Evolutionary conservation across 2,888 invertebrate species (phyloP).

Genomic region (Hirtodrosophila trivittata): DNA sequence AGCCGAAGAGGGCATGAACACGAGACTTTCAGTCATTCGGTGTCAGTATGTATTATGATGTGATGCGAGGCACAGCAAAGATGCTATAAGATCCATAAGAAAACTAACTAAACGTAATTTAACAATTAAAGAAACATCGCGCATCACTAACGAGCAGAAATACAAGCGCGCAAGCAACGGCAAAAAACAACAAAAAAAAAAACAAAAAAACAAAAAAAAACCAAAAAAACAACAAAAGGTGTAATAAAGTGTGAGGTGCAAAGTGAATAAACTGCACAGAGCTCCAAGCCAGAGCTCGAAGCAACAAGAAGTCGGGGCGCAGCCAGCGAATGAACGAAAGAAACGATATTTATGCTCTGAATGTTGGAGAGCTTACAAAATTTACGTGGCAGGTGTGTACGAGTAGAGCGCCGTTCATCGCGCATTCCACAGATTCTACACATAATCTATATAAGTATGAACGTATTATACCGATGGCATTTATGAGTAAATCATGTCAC

Average conservation of each 20-base stretch:
- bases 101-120: slow-evolving; percentile 44
- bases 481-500: slow-evolving; percentile 31
- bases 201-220: slow-evolving; percentile 4
- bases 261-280: slow-evolving; percentile 50
- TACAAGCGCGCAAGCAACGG: slow-evolving; percentile 8
- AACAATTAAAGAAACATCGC: slow-evolving; percentile 33
- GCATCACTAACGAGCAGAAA: slow-evolving; percentile 4
- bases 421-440: slow-evolving; percentile 65
- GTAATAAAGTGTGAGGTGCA: slow-evolving; percentile 44
- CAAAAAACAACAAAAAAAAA: slow-evolving; percentile 7
- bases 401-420: slow-evolving; percentile 26
- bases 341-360: slow-evolving; percentile 56
- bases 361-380: slow-evolving; percentile 60
- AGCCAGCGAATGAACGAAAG: slow-evolving; percentile 20
- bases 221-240: slow-evolving; percentile 28
- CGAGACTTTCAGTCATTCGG: slow-evolving; percentile 35
- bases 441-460: slow-evolving; percentile 55
- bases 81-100: slow-evolving; percentile 32
- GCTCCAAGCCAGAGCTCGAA: slow-evolving; percentile 14
- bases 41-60: slow-evolving; percentile 41
- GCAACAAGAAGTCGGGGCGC: slow-evolving; percentile 34
- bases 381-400: slow-evolving; percentile 75
- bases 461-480: slow-evolving; percentile 20
- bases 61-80: slow-evolving; percentile 29
- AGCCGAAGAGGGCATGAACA: slow-evolving; percentile 62